Conservation (phyloP, 30 jellyfish, hydroid and myxozoan species). For the Catostylus mosaicus region DNA sequence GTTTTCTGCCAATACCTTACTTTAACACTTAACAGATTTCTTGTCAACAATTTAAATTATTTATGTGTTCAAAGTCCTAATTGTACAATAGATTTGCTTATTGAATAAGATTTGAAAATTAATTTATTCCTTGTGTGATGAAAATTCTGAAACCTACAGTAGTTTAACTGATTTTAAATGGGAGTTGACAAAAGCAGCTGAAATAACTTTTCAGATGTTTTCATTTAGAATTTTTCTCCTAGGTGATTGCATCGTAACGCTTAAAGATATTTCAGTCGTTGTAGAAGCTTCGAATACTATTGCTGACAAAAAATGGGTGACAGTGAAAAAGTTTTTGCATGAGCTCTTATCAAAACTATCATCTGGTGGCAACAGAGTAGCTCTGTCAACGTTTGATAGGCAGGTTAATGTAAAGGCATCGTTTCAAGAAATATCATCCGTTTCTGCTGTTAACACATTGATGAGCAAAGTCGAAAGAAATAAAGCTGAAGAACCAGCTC, state of each 20-base stretch:
- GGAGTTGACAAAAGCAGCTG: too few species aligned
- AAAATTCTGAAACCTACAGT: too few species aligned
- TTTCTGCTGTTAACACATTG: not conserved
- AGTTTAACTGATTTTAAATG: too few species aligned
- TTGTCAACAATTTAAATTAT: too few species aligned
- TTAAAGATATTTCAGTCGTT: conserved; percentile 37
- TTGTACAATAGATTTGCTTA: too few species aligned
- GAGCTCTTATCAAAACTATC: conserved; percentile 16
- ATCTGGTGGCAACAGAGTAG: conserved; percentile 12
- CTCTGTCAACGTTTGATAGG: conserved; percentile 20
- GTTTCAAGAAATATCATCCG: conserved; percentile 1
- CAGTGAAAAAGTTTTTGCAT: not conserved
- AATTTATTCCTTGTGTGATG: too few species aligned
- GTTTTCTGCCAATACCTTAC: too few species aligned
- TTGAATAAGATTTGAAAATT: too few species aligned
- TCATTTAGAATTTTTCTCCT: too few species aligned
- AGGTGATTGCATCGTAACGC: conserved; percentile 13
- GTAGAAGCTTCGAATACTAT: conserved; percentile 31
- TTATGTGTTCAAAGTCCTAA: too few species aligned
- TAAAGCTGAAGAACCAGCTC: not conserved
- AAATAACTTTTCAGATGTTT: too few species aligned
- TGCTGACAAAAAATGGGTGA: conserved; percentile 12
- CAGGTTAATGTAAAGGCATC: not conserved
- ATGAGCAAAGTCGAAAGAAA: conserved; percentile 3
- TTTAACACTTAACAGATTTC: too few species aligned